Evolutionary conservation across 2,888 invertebrate species (phyloP), one percentile per base, ranked within the genome.

Genomic region (Drosophila meridionalis): DNA sequence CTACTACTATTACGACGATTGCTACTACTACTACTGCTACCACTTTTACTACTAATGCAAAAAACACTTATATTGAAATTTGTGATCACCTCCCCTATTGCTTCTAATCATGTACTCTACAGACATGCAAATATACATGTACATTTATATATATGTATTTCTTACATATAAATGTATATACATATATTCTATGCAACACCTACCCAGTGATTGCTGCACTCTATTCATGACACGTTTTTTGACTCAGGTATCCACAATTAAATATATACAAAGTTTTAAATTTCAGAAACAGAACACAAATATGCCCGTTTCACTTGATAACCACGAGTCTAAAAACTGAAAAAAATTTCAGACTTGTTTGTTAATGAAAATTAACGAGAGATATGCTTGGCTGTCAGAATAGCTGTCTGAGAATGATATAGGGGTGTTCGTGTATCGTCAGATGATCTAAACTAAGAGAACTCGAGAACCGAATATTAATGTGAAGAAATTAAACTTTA

Each of bases 321-420:
- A 55, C 14, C 38, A 38, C 4, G 26, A 1, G 34, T 0, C 11
- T 1, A 20, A 12, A 34, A 42, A 36, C 38, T 40, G 5, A 42
- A 60, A 47, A 56, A 66, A 65, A 74, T 69, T 40, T 61, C 45
- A 36, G 57, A 53, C 52, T 43, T 43, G 28, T 28, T 32, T 20
- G 26, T 40, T 47, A 34, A n/a, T 26, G 30, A 68, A 68, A 69
- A 52, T 28, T 56, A 56, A 56, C 56, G 42, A 48, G 40, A 56
- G 26, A 67, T 57, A 34, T 12, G 20, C 26, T 4, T 36, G 42
- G 48, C 42, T 68, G 56, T 68, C 69, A 36, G 30, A 36, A 42
- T 8, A 67, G 20, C 55, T 40, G 68, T 42, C 59, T 36, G 38
- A 38, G 28, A 38, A 55, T 55, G 38, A 38, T 55, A 55, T 55